Base-by-base conservation (phyloP, 53 echinoderm and acorn worm species). In the Hippasteria phrygiana region DNA sequence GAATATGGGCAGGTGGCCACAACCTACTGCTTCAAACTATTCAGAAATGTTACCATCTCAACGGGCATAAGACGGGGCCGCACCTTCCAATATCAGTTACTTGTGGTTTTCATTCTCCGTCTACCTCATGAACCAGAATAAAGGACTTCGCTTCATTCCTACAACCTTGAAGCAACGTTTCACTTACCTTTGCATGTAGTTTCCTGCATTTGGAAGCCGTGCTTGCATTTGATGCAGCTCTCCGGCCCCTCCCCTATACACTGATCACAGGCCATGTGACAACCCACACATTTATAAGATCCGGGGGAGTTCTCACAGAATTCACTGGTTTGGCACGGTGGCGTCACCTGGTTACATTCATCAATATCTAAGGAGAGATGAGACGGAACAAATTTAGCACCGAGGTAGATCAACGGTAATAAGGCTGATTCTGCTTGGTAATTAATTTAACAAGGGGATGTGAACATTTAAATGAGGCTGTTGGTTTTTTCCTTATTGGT, bases 221-320 rank as follows among this genome's bases (percentile, higher is more conserved):
- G 35, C 71, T 92, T 89, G 71, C 98, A 98, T 38, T 91, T 90
- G 28, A 98, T 80, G 55, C 98, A 98, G 63, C 91, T 87, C 12
- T 94, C 94, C 3, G 90, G 90, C 62, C 98, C 94, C 33, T 86
- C 88, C 26, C 95, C 95, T 11, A 98, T 82, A 55, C 98, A 98
- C 39, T 72, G 48, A n/a, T 92, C 89, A 72, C 98, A 98, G 4
- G 94, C 53, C 26, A 55, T 47, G 87, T 98, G 89, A 55, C 98
- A 98, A 1, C 77, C 81, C 34, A 41, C 78, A 83, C 98, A 98
- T 29, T 92, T 91, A 55, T 91, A 92, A 8, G 98, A 98, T 0
- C 98, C 98, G 17, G 86, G 64, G 8, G 91, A 91, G 89, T 98
- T 98, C 73, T 91, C 90, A 73, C 98, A 98, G 80, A 89, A 98